Evolutionary conservation across 2,113 vertebrate species (phyloP), one percentile per base, ranked within the genome.

Genomic region (Microtus ochrogaster): DNA sequence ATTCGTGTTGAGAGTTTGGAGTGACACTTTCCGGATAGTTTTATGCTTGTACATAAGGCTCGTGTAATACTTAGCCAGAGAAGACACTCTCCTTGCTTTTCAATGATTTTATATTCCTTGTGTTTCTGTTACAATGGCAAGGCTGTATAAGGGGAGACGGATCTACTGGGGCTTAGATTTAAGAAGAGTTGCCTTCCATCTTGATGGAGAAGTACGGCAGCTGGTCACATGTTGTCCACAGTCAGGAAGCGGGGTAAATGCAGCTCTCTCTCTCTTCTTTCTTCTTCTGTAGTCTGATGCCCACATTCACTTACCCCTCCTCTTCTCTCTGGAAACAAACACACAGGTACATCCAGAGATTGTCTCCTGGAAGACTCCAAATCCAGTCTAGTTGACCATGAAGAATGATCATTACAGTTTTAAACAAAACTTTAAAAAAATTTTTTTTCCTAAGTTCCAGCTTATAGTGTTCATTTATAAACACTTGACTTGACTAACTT

Each of bases 11-110:
- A 96, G 49, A 86, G 65, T 13, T 13, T 61, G 88, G 55, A 94
- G 41, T 66, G 44, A 61, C 39, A 44, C 86, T 89, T 95, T 63
- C 74, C 24, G 94, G 65, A 82, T 22, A 91, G n/a, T 30, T 58
- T 91, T 82, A 47, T 70, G 41, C 30, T 91, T 93, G 13, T 49
- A 39, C 7, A 79, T 74, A 36, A 7, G 89, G 14, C 6, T 90
- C 55, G 16, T 49, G 4, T 68, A 44, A 36, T 76, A 70, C 1
- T 58, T 41, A 93, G 24, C 89, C 47, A 55, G 92, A 44, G 66
- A 73, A 95, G 72, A 58, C 65, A 68, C 33, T 26, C 17, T 41
- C 88, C 24, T 63, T 92, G n/a, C 65, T 95, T 94, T 94, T 74
- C 47, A 73, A 41, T 41, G 73, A 41, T 28, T 55, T 24, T n/a